These are phyloP conservation scores for Amphipyra tragopoginis DNA, from an alignment of 2,888 invertebrate genomes.

Conservation along the genomic window DNA sequence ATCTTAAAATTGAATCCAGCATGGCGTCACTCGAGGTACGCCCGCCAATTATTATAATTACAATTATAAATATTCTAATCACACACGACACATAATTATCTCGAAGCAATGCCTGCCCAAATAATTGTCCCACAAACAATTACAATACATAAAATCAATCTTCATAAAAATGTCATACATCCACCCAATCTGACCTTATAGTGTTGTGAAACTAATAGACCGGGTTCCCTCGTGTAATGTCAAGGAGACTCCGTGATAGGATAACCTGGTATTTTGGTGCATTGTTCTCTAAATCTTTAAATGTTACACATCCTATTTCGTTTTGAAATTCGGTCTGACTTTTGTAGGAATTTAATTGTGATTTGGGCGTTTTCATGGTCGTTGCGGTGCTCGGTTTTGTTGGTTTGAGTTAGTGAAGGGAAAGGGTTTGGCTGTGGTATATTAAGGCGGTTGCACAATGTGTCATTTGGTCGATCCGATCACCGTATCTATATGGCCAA, in stretches of 20 bases:
- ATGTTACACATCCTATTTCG: conserved; percentile 18
- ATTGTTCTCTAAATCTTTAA: conserved; percentile 51
- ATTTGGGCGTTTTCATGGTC: conserved; percentile 17
- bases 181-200: conserved; percentile 28
- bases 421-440: neutral
- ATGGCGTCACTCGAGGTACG: too few species aligned
- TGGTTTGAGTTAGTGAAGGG: neutral
- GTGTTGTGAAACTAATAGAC: conserved; percentile 45
- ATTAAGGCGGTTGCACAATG: too few species aligned
- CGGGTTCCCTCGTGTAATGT: conserved; percentile 69
- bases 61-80: neutral
- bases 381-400: conserved; percentile 1
- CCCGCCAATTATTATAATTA: neutral
- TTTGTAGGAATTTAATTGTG: conserved; percentile 20
- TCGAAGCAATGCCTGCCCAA: neutral
- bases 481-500: too few species aligned
- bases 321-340: conserved; percentile 45
- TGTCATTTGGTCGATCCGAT: too few species aligned
- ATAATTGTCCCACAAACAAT: neutral
- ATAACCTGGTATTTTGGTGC: conserved; percentile 60
- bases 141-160: too few species aligned
- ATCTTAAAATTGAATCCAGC: too few species aligned
- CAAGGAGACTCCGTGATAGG: conserved; percentile 77
- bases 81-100: neutral
- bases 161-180: neutral